phyloP scores from a whole-genome alignment of 2,113 vertebrate genomes.

The Rhinichthys klamathensis region DNA sequence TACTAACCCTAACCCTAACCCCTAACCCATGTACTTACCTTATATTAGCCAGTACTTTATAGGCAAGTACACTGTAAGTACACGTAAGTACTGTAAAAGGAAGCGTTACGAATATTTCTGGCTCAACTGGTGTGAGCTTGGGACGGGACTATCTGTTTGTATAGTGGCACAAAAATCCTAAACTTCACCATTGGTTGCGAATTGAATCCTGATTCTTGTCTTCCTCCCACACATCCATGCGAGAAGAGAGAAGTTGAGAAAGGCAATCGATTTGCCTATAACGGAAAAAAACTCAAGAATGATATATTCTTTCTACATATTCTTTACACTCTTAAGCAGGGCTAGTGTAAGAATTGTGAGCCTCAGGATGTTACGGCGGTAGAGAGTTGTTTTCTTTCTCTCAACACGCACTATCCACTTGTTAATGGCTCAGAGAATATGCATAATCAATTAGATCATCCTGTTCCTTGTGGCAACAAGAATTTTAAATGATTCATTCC shows the following conservation, averaged over 20 bases:
- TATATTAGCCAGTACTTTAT: too few species aligned
- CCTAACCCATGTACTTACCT: too few species aligned
- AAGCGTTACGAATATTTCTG: too few species aligned
- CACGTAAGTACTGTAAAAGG: too few species aligned
- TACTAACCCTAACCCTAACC: too few species aligned
- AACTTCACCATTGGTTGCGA: background rate
- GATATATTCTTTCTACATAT: background rate
- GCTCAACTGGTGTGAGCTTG: background rate
- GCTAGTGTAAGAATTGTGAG: constrained; percentile 15
- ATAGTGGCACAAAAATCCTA: background rate
- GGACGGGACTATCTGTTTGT: background rate
- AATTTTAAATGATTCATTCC: constrained; percentile 7
- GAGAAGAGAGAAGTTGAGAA: background rate
- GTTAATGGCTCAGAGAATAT: background rate
- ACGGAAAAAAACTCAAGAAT: constrained; percentile 12
- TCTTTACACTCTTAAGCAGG: background rate
- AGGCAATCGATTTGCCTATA: constrained; percentile 32
- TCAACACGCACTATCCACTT: background rate
- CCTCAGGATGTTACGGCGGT: background rate
- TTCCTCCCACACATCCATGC: constrained; percentile 13
- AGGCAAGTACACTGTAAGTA: too few species aligned
- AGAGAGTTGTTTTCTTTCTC: constrained; percentile 14
- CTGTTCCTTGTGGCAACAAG: background rate
- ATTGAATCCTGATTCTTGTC: background rate
- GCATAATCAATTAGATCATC: background rate